Evolutionary conservation across 2,888 invertebrate species (phyloP).

Genomic region (Caenorhabditis zanzibari): DNA sequence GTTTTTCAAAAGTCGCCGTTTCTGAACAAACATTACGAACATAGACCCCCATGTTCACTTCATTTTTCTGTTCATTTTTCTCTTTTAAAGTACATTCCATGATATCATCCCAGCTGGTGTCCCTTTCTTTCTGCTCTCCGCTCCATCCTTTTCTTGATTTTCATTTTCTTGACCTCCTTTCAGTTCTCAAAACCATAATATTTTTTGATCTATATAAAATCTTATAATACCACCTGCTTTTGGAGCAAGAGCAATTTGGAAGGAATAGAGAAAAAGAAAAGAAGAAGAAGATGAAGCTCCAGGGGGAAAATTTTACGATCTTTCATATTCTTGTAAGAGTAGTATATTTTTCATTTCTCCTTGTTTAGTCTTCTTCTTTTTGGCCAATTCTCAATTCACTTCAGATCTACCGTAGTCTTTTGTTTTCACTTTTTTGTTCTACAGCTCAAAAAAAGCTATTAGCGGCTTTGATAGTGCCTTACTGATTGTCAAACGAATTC

Average conservation of each 20-base stretch:
- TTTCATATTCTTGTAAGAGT: no score
- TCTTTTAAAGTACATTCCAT: background rate
- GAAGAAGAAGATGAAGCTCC: no score
- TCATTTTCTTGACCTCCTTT: conserved; percentile 10
- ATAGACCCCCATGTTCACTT: background rate
- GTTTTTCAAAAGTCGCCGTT: no score
- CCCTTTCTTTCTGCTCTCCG: no score
- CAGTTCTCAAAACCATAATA: background rate
- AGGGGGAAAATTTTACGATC: no score
- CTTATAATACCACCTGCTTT: conserved; percentile 1
- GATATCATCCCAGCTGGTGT: conserved; percentile 21
- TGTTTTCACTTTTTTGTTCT: background rate
- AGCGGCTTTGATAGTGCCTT: no score
- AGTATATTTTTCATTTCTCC: no score
- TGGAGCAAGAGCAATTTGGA: background rate
- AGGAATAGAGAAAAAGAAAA: no score
- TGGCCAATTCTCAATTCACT: background rate
- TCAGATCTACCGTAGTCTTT: background rate
- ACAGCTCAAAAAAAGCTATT: background rate
- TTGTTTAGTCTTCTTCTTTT: background rate
- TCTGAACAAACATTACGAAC: no score
- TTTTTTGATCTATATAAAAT: background rate
- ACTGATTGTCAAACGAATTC: no score
- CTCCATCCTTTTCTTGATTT: background rate
- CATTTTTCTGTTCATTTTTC: background rate